Conservation (phyloP, 2,888 invertebrate species). For the Portevinia maculata region DNA sequence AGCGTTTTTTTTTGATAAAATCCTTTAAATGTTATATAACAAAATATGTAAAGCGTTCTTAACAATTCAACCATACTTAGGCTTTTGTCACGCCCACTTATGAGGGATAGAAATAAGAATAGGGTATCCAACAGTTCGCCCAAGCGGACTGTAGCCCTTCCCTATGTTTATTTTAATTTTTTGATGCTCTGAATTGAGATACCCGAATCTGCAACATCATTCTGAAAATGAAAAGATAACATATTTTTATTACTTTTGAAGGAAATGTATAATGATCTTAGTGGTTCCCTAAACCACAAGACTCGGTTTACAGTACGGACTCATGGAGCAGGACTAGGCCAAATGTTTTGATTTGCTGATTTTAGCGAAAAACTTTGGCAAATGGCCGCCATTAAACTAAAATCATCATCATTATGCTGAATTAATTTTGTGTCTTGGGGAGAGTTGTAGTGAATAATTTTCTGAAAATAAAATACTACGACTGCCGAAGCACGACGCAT, state of each 20-base stretch:
- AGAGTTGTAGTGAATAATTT: not conserved
- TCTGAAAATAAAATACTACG: not conserved
- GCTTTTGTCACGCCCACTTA: no score
- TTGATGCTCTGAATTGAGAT: not conserved
- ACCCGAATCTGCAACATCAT: not conserved
- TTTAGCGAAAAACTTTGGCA: not conserved
- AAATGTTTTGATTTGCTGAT: not conserved
- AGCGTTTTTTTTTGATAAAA: no score
- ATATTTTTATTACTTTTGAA: not conserved
- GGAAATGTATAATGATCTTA: not conserved
- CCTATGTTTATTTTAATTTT: not conserved
- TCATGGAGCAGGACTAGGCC: not conserved
- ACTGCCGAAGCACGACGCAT: not conserved
- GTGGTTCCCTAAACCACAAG: not conserved
- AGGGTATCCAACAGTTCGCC: no score
- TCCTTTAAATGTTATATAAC: no score
- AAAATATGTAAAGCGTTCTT: no score
- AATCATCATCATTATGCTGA: constrained; percentile 1
- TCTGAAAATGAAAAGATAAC: not conserved
- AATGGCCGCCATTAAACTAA: not conserved
- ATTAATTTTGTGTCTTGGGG: not conserved
- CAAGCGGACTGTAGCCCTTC: no score
- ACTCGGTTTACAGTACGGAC: not conserved
- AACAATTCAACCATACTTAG: no score
- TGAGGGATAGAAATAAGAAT: no score